Evolutionary conservation across 2,888 invertebrate species (phyloP), one percentile per base, ranked within the genome.

Genomic region (Chironomus riparius): DNA sequence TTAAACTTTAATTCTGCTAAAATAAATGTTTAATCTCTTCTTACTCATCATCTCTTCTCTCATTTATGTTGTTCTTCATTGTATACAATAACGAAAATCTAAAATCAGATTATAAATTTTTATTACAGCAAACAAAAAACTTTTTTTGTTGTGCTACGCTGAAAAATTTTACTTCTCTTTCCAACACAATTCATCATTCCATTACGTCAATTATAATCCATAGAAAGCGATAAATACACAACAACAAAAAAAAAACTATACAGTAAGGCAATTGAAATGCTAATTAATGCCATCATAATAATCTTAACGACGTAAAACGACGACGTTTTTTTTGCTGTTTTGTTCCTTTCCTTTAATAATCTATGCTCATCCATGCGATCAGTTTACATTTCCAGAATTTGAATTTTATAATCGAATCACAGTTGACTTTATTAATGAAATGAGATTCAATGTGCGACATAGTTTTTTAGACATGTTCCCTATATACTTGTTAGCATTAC

Each of bases 381-480:
- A 74, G 68, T 74, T 74, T 74, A 68, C 68, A 68, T 74, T 74
- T 68, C 18, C 6, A 65, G 22, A 21, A 68, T 74, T 74, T 74
- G 21, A 74, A 74, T 68, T 62, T 47, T 47, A 61, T 61, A 74
- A 74, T 74, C 74, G 28, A 74, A 68, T 74, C 38, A 38, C 12
- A 50, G 61, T 28, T 62, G 24, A 62, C 61, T 62, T n/a, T 61
- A 28, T 72, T 61, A 61, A 72, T 56, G 62, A 72, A 62, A 18
- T 15, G 56, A 56, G 5, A 56, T 56, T 38, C 38, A 38, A 38
- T 38, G 38, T 38, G 4, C 38, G 38, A 38, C 56, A 15, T 56
- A 56, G 18, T 56, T 56, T 56, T 56, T 56, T 18, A 7, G 5
- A 15, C 7, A 15, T 15, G 4, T 15, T 15, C 56, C 50, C 50